These are phyloP conservation scores for Sylvia borin DNA, from an alignment of 2,797 vertebrate genomes.

Conservation along the genomic window DNA sequence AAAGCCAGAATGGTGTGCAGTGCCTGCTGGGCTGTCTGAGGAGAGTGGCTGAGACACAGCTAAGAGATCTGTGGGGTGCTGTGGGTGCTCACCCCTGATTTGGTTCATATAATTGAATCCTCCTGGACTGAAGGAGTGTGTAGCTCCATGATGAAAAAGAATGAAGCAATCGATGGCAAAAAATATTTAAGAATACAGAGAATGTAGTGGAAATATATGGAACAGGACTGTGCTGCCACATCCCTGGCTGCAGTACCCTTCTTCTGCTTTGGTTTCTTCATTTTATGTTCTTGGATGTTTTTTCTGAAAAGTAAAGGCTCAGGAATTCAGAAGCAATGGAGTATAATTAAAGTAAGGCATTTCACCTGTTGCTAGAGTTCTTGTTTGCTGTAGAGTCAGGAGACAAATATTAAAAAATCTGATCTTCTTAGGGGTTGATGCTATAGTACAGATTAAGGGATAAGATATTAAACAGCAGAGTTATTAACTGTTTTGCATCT, in stretches of 20 bases:
- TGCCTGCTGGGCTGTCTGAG: not conserved
- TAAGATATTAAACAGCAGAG: conserved; percentile 48
- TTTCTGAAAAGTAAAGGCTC: not conserved
- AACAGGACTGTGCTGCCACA: not conserved
- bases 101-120: not conserved
- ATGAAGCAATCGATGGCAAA: not conserved
- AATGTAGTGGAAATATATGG: not conserved
- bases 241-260: not conserved
- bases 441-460: conserved; percentile 37
- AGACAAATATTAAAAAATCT: not conserved
- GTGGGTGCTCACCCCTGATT: not conserved
- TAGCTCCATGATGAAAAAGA: not conserved
- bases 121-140: not conserved
- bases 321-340: not conserved
- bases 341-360: not conserved
- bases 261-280: not conserved
- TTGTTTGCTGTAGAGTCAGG: not conserved
- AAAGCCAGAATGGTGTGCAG: not conserved
- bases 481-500: conserved; percentile 67
- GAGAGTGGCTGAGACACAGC: not conserved
- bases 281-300: not conserved
- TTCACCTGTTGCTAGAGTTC: conserved; percentile 42
- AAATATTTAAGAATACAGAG: not conserved
- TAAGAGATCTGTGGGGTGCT: not conserved
- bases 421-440: conserved; percentile 37